Conservation (phyloP, 2,797 vertebrate species). For the Aphelocoma californica region DNA sequence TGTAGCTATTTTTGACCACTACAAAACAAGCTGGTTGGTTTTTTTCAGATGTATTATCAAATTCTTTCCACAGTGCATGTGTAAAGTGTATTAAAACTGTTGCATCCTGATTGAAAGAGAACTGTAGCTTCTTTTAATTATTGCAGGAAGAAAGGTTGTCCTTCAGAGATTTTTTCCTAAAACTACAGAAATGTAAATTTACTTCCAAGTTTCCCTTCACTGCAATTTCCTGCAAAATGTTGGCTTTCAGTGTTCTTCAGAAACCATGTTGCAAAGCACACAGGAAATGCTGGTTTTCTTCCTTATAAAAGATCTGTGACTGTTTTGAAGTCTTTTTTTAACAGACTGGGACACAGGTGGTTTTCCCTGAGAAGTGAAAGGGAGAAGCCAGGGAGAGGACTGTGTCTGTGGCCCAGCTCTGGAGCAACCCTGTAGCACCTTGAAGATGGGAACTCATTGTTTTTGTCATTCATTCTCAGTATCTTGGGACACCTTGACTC, state of each 20-base stretch:
- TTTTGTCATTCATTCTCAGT: neutral
- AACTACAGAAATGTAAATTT: neutral
- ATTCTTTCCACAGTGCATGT: neutral
- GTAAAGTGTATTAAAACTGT: neutral
- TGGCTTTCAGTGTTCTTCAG: neutral
- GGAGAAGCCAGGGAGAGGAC: neutral
- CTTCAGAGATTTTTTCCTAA: neutral
- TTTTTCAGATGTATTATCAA: neutral
- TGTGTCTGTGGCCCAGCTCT: neutral
- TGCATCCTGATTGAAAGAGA: neutral
- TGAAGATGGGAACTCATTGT: neutral
- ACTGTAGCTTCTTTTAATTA: neutral
- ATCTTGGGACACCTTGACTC: neutral
- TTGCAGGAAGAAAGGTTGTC: neutral
- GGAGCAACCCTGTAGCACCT: neutral
- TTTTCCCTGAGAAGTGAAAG: neutral
- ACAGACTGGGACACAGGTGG: rapidly evolving
- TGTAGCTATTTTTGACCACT: neutral
- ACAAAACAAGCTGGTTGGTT: neutral
- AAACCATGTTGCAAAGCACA: neutral
- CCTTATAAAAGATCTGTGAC: neutral
- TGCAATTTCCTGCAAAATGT: neutral
- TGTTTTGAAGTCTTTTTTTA: neutral
- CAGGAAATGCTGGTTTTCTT: neutral
- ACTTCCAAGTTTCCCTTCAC: neutral